Percentiles rank a stretch among this genome's conserved stretches.
Conservation (phyloP, 2,888 invertebrate genomes). For the Epirrhoe tristata region DNA sequence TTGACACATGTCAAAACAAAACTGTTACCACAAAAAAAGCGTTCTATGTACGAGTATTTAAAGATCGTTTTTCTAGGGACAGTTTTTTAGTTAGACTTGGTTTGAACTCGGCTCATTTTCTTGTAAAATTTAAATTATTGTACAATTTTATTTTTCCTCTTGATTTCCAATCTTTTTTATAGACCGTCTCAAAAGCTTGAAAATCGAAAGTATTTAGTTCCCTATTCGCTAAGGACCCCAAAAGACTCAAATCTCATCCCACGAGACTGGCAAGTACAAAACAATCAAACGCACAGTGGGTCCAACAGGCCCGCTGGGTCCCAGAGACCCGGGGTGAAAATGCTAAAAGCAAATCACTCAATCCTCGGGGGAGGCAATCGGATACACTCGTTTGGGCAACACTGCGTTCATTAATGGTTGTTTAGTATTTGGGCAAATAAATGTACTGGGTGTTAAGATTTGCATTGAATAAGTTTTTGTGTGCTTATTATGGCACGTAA, state of each 20-base stretch:
- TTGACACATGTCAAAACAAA: no score
- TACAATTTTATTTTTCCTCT: no score
- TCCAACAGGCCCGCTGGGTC: slow-evolving; percentile 20
- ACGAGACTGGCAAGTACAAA: slow-evolving; percentile 29
- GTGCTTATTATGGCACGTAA: background rate
- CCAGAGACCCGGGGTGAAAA: slow-evolving; percentile 45
- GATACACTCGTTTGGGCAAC: slow-evolving; percentile 71
- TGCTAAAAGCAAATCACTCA: slow-evolving; percentile 62
- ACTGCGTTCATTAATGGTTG: slow-evolving; percentile 50
- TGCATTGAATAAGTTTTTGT: background rate
- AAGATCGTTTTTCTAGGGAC: no score
- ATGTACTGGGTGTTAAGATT: slow-evolving; percentile 4
- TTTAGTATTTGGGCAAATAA: slow-evolving; percentile 16
- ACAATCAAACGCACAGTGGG: slow-evolving; percentile 41
- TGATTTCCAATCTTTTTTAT: no score
- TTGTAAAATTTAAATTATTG: no score
- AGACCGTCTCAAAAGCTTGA: background rate
- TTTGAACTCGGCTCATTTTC: no score
- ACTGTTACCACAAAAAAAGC: no score
- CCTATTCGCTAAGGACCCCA: slow-evolving; percentile 10
- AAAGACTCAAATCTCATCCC: slow-evolving; percentile 31
- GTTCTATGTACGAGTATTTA: no score
- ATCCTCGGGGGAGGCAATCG: slow-evolving; percentile 63
- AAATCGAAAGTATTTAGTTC: slow-evolving; percentile 15
- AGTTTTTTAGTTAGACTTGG: no score